These are phyloP conservation scores for Ceryle rudis DNA, from an alignment of 2,797 vertebrate genomes.

Conservation along the genomic window DNA sequence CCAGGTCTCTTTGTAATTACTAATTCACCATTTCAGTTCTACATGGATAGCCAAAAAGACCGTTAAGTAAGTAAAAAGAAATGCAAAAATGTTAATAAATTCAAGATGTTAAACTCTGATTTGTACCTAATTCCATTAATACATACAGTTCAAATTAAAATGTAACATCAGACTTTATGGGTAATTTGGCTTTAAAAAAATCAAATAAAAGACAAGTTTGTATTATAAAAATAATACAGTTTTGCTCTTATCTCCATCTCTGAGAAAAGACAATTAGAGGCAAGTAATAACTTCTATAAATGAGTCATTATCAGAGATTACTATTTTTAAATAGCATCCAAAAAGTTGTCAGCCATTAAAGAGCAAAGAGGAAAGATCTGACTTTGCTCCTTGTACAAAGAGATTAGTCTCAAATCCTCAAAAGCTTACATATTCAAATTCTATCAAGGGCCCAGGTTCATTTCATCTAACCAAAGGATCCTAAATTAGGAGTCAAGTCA, in stretches of 20 bases:
- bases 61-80: slow-evolving; percentile 61
- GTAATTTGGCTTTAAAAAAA: neutral
- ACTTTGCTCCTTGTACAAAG: neutral
- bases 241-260: neutral
- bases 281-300: neutral
- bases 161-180: neutral
- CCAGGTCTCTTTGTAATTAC: slow-evolving; percentile 22
- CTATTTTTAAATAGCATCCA: neutral
- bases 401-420: neutral
- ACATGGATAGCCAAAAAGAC: neutral
- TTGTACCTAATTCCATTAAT: slow-evolving; percentile 52
- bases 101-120: slow-evolving; percentile 52
- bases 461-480: neutral
- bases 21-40: slow-evolving; percentile 33
- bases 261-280: slow-evolving; percentile 2
- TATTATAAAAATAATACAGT: neutral
- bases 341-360: neutral
- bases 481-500: neutral
- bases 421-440: neutral
- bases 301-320: neutral
- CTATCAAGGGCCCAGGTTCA: neutral
- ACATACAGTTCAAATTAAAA: slow-evolving; percentile 28
- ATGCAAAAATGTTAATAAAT: slow-evolving; percentile 54
- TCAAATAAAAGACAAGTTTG: neutral
- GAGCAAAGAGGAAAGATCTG: neutral